Conservation (phyloP, 2,797 vertebrate species). For the Tachyglossus aculeatus region DNA sequence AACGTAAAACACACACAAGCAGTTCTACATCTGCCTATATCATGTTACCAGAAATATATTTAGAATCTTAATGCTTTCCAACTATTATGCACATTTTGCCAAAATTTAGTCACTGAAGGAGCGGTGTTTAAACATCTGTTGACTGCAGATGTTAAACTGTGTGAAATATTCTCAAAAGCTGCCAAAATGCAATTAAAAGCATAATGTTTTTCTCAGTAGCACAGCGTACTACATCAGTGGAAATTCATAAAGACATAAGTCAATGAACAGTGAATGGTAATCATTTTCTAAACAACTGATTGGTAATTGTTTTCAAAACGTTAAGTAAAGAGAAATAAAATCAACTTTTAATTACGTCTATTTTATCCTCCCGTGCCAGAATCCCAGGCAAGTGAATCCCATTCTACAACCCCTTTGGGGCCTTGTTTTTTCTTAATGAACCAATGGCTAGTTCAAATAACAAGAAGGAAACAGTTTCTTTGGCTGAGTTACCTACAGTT, state of each 20-base stretch:
- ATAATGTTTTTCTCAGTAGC: constrained; percentile 57
- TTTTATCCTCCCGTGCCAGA: constrained; percentile 8
- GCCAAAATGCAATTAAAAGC: constrained; percentile 63
- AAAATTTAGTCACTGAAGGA: constrained; percentile 49
- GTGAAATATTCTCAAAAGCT: constrained; percentile 56
- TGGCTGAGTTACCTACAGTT: too few species aligned
- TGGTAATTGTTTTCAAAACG: background rate
- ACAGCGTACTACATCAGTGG: constrained; percentile 35
- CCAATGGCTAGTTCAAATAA: background rate
- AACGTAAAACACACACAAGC: constrained; percentile 36
- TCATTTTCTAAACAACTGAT: constrained; percentile 18
- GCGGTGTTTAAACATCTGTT: constrained; percentile 66
- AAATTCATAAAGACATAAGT: constrained; percentile 35
- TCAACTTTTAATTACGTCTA: constrained; percentile 34
- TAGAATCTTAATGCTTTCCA: constrained; percentile 58
- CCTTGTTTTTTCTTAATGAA: background rate
- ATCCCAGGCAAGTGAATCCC: too few species aligned
- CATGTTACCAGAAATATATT: constrained; percentile 47
- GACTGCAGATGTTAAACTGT: constrained; percentile 53
- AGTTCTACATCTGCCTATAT: constrained; percentile 37
- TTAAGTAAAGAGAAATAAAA: background rate
- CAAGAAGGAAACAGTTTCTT: background rate
- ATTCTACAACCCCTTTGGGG: background rate
- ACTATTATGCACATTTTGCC: constrained; percentile 53
- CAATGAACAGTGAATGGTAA: constrained; percentile 40